Base-by-base conservation (phyloP, 2,113 vertebrate genomes). In the Grammomys surdaster region DNA sequence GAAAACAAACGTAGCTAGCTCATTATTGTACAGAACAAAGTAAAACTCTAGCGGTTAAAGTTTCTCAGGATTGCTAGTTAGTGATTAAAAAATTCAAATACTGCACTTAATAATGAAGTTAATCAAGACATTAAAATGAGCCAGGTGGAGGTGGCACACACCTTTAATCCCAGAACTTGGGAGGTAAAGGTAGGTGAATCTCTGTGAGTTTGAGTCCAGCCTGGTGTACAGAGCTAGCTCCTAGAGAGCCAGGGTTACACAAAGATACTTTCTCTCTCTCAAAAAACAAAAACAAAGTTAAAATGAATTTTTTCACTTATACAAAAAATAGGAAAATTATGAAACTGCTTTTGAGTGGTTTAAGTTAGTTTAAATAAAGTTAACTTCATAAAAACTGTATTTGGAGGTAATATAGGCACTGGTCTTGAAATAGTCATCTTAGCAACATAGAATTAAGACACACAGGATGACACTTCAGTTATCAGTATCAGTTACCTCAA, bases 291-390 rank as follows among this genome's bases (percentile, higher is more conserved):
- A 69, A 69, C 12, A 69, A 69, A 69, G 31, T 33, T 33, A 69
- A 93, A 81, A 73, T 0, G 3, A 22, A 72, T 70, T 63, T 86
- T 48, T 77, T 93, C 12, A 73, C 36, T 91, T 90, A 86, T 73
- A 72, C 33, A 26, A 67, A 93, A 95, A 93, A 84, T 60, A 40
- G 33, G 22, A 94, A 92, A 95, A 84, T 70, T 89, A 91, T 54
- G 2, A 40, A 84, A 63, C 63, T 43, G 54, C 28, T 88, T 95
- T 91, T 81, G 87, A 84, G 78, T 51, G 7, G 43, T 82, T 78
- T 67, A 88, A 67, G 58, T n/a, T 80, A 91, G 89, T 67, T 94
- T 92, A 95, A 88, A 73, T 80, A 85, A 90, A 93, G 54, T 63
- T 7, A 81, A 48, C 75, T 96, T 95, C 76, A 58, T 67, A 85